A percentile compares a stretch with the other conserved stretches of the same genome.
These are phyloP conservation scores for Hecatera dysodea DNA, from an alignment of 2,888 invertebrate genomes.

Conservation along the genomic window DNA sequence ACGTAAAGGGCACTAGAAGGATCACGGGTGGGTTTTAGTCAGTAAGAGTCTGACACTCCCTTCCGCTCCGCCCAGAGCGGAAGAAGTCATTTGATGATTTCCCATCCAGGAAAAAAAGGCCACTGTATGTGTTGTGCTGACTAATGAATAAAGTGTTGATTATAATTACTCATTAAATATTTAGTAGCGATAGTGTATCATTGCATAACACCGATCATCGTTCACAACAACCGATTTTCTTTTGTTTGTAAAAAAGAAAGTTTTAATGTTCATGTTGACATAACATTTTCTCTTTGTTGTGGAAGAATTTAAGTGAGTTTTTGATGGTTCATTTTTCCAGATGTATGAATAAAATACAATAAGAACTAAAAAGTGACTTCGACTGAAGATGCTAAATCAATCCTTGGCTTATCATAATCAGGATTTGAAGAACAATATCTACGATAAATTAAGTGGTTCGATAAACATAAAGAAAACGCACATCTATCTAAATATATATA, in stretches of 20 bases:
- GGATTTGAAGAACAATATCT: conserved; percentile 26
- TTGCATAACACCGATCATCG: conserved; percentile 55
- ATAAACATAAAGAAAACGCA: neutral
- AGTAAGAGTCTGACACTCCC: too few relatives aligned
- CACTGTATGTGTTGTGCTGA: too few relatives aligned
- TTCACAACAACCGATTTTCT: conserved; percentile 51
- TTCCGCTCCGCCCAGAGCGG: too few relatives aligned
- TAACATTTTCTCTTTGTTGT: conserved; percentile 56
- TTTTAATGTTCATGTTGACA: conserved; percentile 52
- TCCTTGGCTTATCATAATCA: neutral
- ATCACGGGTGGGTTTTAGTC: too few relatives aligned
- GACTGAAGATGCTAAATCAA: neutral
- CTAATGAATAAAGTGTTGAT: neutral
- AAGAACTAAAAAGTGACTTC: neutral
- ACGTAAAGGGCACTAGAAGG: too few relatives aligned
- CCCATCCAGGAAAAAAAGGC: too few relatives aligned
- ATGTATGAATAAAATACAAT: neutral
- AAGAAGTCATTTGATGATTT: too few relatives aligned
- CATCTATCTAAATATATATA: too few relatives aligned
- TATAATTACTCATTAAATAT: conserved; percentile 45
- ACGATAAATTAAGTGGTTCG: conserved; percentile 7
- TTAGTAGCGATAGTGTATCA: conserved; percentile 36
- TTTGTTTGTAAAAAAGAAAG: conserved; percentile 65
- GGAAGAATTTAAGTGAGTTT: neutral
- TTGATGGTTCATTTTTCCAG: neutral